Percentiles rank a stretch among this genome's conserved stretches.
Conservation (phyloP, 2,888 invertebrate genomes). For the Macrophya annulata region DNA sequence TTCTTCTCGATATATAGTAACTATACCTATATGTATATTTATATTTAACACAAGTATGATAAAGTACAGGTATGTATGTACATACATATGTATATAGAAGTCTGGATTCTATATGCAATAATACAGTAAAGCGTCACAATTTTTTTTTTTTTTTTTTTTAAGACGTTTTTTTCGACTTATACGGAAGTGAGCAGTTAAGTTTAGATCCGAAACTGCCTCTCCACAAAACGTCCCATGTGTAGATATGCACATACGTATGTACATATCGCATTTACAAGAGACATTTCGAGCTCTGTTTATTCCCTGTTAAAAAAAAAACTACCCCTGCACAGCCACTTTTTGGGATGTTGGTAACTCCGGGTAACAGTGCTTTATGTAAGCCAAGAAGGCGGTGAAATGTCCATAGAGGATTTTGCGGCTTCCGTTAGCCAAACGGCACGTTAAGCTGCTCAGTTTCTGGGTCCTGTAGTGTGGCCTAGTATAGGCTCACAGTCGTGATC, state of each 20-base stretch:
- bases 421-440: slow-evolving; percentile 47
- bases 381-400: slow-evolving; percentile 29
- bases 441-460: background rate
- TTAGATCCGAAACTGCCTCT: background rate
- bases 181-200: background rate
- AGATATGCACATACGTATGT: background rate
- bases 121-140: too few species aligned
- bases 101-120: background rate
- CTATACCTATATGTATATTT: background rate
- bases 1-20: background rate
- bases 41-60: background rate
- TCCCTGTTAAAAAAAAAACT: background rate
- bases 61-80: too few species aligned
- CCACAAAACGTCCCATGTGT: background rate
- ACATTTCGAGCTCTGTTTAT: background rate
- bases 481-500: slow-evolving; percentile 34
- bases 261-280: background rate
- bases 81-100: background rate
- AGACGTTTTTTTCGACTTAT: too few species aligned
- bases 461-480: background rate
- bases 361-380: slow-evolving; percentile 23
- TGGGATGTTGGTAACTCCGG: background rate
- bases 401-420: slow-evolving; percentile 44
- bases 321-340: background rate
- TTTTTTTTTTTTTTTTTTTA: too few species aligned